These are phyloP conservation scores for Tetrao urogallus DNA, from an alignment of 2,113 vertebrate genomes.

Conservation along the genomic window DNA sequence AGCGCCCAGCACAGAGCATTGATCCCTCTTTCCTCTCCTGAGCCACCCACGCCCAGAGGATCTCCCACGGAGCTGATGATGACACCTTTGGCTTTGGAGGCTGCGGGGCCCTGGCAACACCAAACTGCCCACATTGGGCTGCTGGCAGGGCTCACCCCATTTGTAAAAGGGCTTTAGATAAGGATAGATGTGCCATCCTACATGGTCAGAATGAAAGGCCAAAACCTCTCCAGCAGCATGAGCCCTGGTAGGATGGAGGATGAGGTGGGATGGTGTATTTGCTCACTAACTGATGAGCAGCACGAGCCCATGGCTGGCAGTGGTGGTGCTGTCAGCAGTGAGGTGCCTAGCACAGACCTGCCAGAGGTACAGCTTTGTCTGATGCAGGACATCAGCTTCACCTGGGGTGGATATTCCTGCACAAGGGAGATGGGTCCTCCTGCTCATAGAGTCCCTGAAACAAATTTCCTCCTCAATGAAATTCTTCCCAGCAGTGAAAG, in stretches of 20 bases:
- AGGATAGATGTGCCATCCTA: too few species aligned
- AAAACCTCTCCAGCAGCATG: background rate
- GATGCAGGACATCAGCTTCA: background rate
- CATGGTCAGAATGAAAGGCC: too few species aligned
- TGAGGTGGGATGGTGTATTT: too few species aligned
- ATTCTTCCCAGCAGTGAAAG: background rate
- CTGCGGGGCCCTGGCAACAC: background rate
- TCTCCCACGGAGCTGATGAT: background rate
- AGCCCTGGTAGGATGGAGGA: background rate
- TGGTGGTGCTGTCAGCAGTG: too few species aligned
- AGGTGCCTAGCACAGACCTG: background rate
- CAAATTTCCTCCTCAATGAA: background rate
- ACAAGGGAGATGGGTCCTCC: too few species aligned
- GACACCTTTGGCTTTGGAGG: background rate
- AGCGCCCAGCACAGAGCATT: background rate
- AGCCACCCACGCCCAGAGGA: background rate
- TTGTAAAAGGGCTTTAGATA: background rate
- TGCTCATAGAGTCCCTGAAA: fast-evolving
- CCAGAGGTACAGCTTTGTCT: background rate
- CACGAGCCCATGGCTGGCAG: background rate
- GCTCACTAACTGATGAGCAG: background rate
- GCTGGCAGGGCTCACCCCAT: too few species aligned
- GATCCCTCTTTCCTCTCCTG: background rate
- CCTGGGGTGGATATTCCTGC: background rate
- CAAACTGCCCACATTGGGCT: background rate